phyloP scores from a whole-genome alignment of 2,797 vertebrate species.

The Ptychobarbus kaznakovi region DNA sequence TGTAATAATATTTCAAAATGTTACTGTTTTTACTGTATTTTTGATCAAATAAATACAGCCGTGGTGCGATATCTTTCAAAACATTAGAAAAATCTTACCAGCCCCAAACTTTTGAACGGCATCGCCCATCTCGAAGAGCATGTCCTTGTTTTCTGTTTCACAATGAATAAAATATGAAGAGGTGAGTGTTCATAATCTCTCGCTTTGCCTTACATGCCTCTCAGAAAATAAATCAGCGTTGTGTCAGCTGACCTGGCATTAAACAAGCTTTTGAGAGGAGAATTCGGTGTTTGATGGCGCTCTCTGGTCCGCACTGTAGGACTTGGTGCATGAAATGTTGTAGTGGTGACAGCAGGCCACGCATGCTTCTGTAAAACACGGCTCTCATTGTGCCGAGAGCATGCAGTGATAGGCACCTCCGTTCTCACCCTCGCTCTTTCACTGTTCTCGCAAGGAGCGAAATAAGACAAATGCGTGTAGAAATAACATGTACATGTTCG shows the following conservation, averaged over 20 bases:
- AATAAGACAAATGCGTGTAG: constrained; percentile 22
- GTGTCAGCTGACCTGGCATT: constrained; percentile 32
- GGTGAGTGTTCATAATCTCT: constrained; percentile 7
- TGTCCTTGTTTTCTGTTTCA: constrained; percentile 8
- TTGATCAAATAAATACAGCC: background rate
- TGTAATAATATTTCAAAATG: background rate
- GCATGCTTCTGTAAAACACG: constrained; percentile 41
- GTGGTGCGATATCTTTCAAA: background rate
- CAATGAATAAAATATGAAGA: constrained; percentile 31
- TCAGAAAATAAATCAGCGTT: constrained; percentile 28
- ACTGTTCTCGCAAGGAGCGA: constrained; percentile 41
- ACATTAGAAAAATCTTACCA: background rate
- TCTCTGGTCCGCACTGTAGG: constrained; percentile 35
- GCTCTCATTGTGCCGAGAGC: constrained; percentile 40
- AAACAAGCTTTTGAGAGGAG: constrained; percentile 23
- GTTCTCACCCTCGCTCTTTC: constrained; percentile 52
- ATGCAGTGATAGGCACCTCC: constrained; percentile 49
- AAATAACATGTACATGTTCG: constrained; percentile 25
- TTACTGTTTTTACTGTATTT: background rate
- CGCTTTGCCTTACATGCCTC: constrained; percentile 7
- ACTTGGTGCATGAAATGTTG: constrained; percentile 60
- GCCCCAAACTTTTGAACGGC: background rate
- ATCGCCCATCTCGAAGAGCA: background rate
- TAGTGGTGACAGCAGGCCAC: constrained; percentile 53
- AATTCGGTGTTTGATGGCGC: constrained; percentile 33